Evolutionary conservation across 2,113 vertebrate genomes (phyloP).

Genomic region (Notothenia rossii): DNA sequence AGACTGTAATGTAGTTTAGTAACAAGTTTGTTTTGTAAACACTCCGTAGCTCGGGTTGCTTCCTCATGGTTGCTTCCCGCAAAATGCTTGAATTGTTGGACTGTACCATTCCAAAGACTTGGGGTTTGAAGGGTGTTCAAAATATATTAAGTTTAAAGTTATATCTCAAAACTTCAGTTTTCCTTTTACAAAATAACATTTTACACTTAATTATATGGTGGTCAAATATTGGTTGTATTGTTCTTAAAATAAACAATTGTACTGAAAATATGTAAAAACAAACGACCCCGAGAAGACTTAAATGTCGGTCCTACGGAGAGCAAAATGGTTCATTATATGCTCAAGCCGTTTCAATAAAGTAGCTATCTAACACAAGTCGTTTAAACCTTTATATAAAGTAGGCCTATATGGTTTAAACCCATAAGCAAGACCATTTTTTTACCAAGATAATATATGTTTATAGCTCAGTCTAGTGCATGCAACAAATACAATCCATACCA

Average conservation of each 20-base stretch:
- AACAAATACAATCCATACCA: neutral
- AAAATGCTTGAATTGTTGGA: constrained; percentile 36
- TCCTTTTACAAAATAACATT: too few relatives aligned
- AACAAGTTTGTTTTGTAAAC: neutral
- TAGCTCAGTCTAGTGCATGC: neutral
- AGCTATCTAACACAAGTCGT: neutral
- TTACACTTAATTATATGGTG: accelerated
- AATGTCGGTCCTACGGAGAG: constrained; percentile 27
- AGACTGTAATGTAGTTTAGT: too few relatives aligned
- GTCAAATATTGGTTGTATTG: neutral
- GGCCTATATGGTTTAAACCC: too few relatives aligned
- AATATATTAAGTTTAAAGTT: neutral
- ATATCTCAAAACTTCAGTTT: neutral
- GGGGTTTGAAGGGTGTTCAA: neutral
- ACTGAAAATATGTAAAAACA: neutral
- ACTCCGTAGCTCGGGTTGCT: too few relatives aligned
- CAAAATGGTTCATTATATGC: neutral
- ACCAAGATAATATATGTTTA: too few relatives aligned
- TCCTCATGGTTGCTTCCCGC: constrained; percentile 45
- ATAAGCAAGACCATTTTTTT: neutral
- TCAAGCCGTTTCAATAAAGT: too few relatives aligned
- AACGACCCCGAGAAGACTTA: neutral
- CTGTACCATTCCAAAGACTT: constrained; percentile 33
- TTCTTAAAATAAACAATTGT: neutral
- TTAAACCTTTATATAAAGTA: too few relatives aligned